A percentile compares a stretch with the other conserved stretches of the same genome.
Conservation (phyloP, 2,113 vertebrate genomes). For the Prinia subflava region DNA sequence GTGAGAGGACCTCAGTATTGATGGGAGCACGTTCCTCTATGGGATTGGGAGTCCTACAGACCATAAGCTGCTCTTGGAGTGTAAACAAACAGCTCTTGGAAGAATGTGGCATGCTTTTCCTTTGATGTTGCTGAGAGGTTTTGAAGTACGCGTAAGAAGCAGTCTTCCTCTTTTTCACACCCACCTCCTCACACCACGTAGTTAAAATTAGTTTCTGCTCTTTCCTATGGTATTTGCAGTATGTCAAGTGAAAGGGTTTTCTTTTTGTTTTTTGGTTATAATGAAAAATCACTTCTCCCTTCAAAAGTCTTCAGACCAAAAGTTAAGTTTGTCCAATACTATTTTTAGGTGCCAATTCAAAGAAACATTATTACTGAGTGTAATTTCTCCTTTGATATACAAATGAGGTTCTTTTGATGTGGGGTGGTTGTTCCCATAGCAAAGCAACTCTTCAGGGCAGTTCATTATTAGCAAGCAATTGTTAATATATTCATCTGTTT, state of each 20-base stretch:
- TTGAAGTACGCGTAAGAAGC: neutral
- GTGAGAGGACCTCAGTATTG: neutral
- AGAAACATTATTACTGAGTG: neutral
- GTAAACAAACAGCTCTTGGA: conserved; percentile 42
- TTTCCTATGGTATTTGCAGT: neutral
- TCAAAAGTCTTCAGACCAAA: conserved; percentile 25
- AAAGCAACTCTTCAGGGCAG: neutral
- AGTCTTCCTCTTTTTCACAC: conserved; percentile 25
- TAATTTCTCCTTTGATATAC: conserved; percentile 52
- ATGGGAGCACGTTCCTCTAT: neutral
- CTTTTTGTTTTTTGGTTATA: neutral
- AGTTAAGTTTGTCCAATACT: neutral
- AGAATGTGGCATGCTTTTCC: neutral
- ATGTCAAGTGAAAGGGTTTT: neutral
- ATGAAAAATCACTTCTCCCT: neutral
- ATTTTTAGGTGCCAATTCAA: conserved; percentile 29
- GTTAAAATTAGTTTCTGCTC: conserved; percentile 28
- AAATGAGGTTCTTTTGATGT: conserved; percentile 57
- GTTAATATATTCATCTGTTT: neutral
- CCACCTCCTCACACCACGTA: neutral
- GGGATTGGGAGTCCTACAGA: accelerated
- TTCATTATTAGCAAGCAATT: conserved; percentile 34
- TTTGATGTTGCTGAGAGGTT: conserved; percentile 51
- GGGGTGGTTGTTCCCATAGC: neutral
- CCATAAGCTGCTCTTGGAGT: conserved; percentile 12